phyloP scores from a whole-genome alignment of 2,888 invertebrate genomes.

The Pollenia amentaria region DNA sequence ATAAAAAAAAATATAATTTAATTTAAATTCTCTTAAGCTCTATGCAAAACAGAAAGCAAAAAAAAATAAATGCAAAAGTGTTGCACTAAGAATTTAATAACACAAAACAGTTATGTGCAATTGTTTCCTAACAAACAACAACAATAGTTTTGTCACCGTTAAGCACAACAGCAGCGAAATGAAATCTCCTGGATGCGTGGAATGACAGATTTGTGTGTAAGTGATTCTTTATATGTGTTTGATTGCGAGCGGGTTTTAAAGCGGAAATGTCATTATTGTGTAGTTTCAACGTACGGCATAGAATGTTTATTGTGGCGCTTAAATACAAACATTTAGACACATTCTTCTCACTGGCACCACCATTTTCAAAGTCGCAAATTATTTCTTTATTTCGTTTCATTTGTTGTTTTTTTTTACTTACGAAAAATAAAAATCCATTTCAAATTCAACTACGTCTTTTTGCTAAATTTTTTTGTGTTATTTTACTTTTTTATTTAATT shows the following conservation, averaged over 20 bases:
- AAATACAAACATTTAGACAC: slow-evolving; percentile 27
- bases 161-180: slow-evolving; percentile 9
- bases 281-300: slow-evolving; percentile 27
- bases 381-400: slow-evolving; percentile 22
- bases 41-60: not conserved
- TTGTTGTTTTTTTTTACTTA: not conserved
- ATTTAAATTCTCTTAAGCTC: slow-evolving; percentile 16
- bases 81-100: slow-evolving; percentile 22
- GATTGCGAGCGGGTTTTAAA: slow-evolving; percentile 26
- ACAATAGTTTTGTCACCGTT: slow-evolving; percentile 34
- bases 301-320: slow-evolving; percentile 53
- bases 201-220: slow-evolving; percentile 40
- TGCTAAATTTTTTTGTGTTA: slow-evolving; percentile 14
- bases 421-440: slow-evolving; percentile 10
- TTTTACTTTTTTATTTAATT: not conserved
- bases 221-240: not conserved
- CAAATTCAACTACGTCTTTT: slow-evolving; percentile 47
- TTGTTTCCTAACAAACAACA: slow-evolving; percentile 34
- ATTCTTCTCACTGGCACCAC: slow-evolving; percentile 5
- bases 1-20: not conserved
- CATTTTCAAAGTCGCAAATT: slow-evolving; percentile 39
- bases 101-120: slow-evolving; percentile 24
- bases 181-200: slow-evolving; percentile 37
- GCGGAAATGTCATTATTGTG: slow-evolving; percentile 63
- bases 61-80: slow-evolving; percentile 41